Base-by-base conservation (phyloP, 2,888 invertebrate species). In the Aphodius granarius region DNA sequence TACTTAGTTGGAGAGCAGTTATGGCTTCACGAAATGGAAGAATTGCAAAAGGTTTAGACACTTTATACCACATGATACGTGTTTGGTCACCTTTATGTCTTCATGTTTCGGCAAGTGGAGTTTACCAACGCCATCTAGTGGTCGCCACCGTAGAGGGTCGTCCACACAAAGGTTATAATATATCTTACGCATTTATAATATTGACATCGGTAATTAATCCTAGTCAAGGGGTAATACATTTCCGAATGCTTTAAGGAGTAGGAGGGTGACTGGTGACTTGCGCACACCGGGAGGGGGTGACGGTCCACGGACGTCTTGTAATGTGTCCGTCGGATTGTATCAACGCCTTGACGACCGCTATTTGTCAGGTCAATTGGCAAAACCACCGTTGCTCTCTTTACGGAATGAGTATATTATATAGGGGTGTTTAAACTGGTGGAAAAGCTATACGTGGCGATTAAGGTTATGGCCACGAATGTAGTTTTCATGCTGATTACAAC, bases 161-260 rank as follows among this genome's bases (percentile, higher is more conserved):
- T 13, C 43, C 22, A 66, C 71, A 74, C 74, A 74, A 74, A 74
- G 74, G 74, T 74, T 74, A 74, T n/a, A n/a, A n/a, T 74, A 74
- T 70, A 74, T 74, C 74, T 74, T 19, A 9, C 63, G 22, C 74
- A 70, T 74, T 74, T 74, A 64, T 74, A 74, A 74, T 74, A 74
- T 74, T 74, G 74, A 74, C 70, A 71, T 20, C 18, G 74, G 71
- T 20, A 70, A 74, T 74, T 74, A 74, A 74, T 74, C 74, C 68
- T 63, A 66, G 63, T 16, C 16, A n/a, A 66, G 6, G 71, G 71
- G 71, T 64, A 71, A 74, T 70, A 63, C 74, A 63, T 74, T 74
- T 18, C 63, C 43, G 20, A 17, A 6, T 13, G 70, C 71, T n/a
- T 43, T 74, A 22, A 5, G 66, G 68, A n/a, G n/a, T n/a, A n/a